A percentile compares a stretch with the other conserved stretches of the same genome.
These are phyloP conservation scores for Tethea ocularis DNA, from an alignment of 2,888 invertebrate genomes.

Conservation along the genomic window DNA sequence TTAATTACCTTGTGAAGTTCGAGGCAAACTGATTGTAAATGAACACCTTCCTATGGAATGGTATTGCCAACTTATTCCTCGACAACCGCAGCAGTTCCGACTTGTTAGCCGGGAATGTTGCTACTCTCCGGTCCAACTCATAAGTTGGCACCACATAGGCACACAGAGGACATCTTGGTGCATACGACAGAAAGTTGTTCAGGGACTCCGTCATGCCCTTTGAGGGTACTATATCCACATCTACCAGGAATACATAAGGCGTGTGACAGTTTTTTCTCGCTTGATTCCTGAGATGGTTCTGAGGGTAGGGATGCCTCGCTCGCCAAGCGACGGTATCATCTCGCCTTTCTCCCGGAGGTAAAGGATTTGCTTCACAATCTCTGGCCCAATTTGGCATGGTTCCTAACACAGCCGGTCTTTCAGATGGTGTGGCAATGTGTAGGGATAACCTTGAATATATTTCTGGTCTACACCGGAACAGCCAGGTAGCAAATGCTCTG, in stretches of 20 bases:
- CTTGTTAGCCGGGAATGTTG: constrained; percentile 91
- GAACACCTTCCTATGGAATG: constrained; percentile 96
- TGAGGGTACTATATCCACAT: constrained; percentile 94
- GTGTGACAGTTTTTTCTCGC: constrained; percentile 93
- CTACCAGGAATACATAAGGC: constrained; percentile 91
- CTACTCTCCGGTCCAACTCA: constrained; percentile 91
- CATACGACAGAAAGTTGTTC: constrained; percentile 86
- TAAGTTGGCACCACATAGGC: constrained; percentile 96
- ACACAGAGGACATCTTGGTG: constrained; percentile 86
- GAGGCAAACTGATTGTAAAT: constrained; percentile 96
- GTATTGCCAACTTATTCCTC: constrained; percentile 91
- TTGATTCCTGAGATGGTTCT: constrained; percentile 94
- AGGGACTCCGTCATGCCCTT: constrained; percentile 87
- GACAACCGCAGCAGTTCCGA: constrained; percentile 89
- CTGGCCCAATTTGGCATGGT: constrained; percentile 82
- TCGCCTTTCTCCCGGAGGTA: constrained; percentile 84
- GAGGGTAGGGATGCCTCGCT: constrained; percentile 91
- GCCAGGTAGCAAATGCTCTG: constrained; percentile 89
- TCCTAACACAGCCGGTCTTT: constrained; percentile 85
- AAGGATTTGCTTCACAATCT: constrained; percentile 88
- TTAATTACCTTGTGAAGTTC: constrained; percentile 90
- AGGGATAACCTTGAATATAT: constrained; percentile 89
- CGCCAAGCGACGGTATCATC: constrained; percentile 89
- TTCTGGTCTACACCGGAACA: constrained; percentile 89
- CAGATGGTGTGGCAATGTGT: constrained; percentile 89